Conservation (phyloP, 2,797 vertebrate species). For the Alectoris magna region DNA sequence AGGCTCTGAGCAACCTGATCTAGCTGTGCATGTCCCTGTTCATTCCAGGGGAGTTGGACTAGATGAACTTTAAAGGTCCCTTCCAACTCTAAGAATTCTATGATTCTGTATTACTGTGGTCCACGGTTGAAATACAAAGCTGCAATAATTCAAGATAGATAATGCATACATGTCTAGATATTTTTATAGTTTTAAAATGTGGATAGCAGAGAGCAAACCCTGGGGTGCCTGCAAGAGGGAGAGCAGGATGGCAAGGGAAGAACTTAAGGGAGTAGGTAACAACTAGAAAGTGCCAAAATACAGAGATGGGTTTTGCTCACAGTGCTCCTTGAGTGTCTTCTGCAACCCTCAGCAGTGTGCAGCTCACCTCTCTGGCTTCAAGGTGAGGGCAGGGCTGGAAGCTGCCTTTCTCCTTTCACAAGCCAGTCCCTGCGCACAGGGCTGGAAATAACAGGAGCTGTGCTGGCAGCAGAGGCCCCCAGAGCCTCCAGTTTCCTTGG, state of each 20-base stretch:
- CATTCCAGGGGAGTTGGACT: too few species aligned
- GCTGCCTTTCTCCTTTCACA: background rate
- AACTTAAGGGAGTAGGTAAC: background rate
- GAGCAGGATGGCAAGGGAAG: background rate
- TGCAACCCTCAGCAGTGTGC: background rate
- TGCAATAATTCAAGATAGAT: background rate
- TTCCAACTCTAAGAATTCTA: too few species aligned
- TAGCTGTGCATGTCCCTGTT: too few species aligned
- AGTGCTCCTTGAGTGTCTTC: too few species aligned
- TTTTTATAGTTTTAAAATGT: too few species aligned
- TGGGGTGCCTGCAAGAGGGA: background rate
- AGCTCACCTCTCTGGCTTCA: background rate
- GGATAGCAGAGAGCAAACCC: too few species aligned
- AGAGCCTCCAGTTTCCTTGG: background rate
- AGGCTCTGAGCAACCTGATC: too few species aligned
- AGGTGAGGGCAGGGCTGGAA: background rate
- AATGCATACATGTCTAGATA: background rate
- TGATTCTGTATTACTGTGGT: background rate
- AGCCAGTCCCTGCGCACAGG: background rate
- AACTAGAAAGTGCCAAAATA: background rate
- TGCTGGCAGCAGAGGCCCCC: background rate
- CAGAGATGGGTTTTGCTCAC: background rate
- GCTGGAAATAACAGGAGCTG: background rate
- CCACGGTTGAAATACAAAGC: background rate
- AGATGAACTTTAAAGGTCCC: too few species aligned